Conservation (phyloP, 2,888 invertebrate species). For the Hirtodrosophila histrioides region DNA sequence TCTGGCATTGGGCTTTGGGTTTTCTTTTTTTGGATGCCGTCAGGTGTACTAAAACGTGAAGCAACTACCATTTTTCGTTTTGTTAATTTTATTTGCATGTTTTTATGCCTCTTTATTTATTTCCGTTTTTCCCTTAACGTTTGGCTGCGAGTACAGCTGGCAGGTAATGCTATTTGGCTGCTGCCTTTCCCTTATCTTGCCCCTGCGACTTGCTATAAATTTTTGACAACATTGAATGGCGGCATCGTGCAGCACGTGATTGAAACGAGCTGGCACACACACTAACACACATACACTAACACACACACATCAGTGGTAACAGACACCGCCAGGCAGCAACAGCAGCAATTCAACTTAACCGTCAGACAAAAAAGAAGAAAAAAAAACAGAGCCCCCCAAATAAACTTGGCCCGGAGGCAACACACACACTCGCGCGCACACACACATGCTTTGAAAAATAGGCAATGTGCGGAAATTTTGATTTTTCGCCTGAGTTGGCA, state of each 20-base stretch:
- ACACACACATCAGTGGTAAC: conserved; percentile 47
- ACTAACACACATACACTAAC: conserved; percentile 15
- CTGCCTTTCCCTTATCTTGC: conserved; percentile 16
- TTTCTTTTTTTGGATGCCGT: conserved; percentile 10
- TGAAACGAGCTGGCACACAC: conserved; percentile 41
- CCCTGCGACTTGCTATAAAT: conserved; percentile 54
- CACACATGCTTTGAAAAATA: conserved; percentile 58
- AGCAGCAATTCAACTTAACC: conserved; percentile 37
- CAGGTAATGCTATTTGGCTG: conserved; percentile 42
- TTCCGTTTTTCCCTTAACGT: conserved; percentile 28
- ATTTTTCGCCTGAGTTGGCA: conserved; percentile 76
- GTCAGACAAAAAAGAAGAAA: conserved; percentile 18
- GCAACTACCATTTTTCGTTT: conserved; percentile 45
- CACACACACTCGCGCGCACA: conserved; percentile 3
- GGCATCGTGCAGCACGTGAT: conserved; percentile 65
- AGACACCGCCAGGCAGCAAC: conserved; percentile 51
- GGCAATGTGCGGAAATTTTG: conserved; percentile 79
- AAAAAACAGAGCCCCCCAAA: conserved; percentile 23
- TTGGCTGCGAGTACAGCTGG: conserved; percentile 17
- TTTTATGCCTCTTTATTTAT: conserved; percentile 72
- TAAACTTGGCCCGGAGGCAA: conserved; percentile 45
- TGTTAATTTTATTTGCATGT: conserved; percentile 77
- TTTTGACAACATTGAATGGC: conserved; percentile 70
- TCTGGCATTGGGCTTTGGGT: conserved; percentile 6
- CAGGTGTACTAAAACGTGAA: conserved; percentile 31